phyloP scores from a whole-genome alignment of 2,797 vertebrate species.

The Gymnopithys bicolor region DNA sequence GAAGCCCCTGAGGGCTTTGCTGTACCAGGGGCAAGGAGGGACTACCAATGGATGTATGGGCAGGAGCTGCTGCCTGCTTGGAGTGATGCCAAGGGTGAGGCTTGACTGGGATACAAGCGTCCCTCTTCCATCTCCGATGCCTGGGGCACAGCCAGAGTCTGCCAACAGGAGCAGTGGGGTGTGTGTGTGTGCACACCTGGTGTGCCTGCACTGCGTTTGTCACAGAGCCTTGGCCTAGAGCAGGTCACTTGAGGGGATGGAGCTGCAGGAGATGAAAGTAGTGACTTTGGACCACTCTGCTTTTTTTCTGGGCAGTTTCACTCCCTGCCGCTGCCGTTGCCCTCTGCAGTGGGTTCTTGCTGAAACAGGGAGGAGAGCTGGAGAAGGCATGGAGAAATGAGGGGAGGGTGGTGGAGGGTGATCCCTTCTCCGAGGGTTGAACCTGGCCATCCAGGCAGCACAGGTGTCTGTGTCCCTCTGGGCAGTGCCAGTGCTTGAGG shows the following conservation, averaged over 20 bases:
- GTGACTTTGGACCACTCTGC: background rate
- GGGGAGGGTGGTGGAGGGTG: background rate
- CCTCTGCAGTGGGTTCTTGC: fast-evolving
- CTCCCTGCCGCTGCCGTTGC: background rate
- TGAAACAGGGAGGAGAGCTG: background rate
- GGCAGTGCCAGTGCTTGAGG: background rate
- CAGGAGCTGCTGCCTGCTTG: background rate
- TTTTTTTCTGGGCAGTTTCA: background rate
- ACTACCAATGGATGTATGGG: background rate
- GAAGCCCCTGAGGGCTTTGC: background rate
- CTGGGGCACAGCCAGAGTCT: fast-evolving
- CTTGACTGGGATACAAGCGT: background rate
- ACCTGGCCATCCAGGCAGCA: background rate
- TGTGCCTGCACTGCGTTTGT: background rate
- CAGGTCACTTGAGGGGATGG: fast-evolving
- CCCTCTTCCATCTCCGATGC: background rate
- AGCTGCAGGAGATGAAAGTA: background rate
- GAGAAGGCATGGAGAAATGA: fast-evolving
- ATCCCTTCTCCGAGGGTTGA: background rate
- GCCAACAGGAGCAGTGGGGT: fast-evolving
- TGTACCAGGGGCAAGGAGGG: background rate
- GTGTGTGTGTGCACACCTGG: fast-evolving
- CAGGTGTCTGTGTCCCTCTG: background rate
- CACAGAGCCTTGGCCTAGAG: fast-evolving
- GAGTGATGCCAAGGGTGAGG: fast-evolving